These are phyloP conservation scores for Rhea americana DNA, from an alignment of 2,113 vertebrate species.

Conservation along the genomic window DNA sequence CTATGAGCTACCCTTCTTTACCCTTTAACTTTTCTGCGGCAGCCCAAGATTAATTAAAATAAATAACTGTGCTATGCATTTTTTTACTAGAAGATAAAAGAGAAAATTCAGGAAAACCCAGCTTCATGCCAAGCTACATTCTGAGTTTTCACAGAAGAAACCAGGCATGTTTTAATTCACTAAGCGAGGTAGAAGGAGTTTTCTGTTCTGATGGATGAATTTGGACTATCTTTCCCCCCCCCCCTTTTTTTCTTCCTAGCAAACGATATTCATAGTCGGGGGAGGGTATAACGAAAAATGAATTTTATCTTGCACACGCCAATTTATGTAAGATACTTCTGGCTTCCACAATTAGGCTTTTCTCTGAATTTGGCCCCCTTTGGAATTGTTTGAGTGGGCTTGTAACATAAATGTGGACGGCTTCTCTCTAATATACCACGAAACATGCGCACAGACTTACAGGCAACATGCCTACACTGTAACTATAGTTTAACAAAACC, in stretches of 20 bases:
- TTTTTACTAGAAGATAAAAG: not conserved
- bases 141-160: not conserved
- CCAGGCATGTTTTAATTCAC: not conserved
- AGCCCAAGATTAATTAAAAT: not conserved
- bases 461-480: not conserved
- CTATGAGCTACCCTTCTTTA: not conserved
- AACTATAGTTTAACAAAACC: not conserved
- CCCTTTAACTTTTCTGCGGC: not conserved
- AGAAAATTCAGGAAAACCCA: not conserved
- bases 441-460: not conserved
- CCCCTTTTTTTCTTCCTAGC: not conserved
- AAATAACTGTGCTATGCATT: not conserved
- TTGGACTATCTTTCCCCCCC: not conserved
- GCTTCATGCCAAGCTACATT: not conserved
- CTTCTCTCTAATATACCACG: not conserved
- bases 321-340: not conserved
- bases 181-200: not conserved
- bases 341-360: not conserved
- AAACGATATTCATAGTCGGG: fast-evolving
- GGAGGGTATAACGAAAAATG: not conserved
- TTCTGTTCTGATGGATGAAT: not conserved
- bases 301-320: not conserved
- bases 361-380: not conserved
- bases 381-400: not conserved
- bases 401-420: not conserved